Evolutionary conservation across 2,888 invertebrate species (phyloP), one percentile per base, ranked within the genome.

Genomic region (Trissolcus japonicus): DNA sequence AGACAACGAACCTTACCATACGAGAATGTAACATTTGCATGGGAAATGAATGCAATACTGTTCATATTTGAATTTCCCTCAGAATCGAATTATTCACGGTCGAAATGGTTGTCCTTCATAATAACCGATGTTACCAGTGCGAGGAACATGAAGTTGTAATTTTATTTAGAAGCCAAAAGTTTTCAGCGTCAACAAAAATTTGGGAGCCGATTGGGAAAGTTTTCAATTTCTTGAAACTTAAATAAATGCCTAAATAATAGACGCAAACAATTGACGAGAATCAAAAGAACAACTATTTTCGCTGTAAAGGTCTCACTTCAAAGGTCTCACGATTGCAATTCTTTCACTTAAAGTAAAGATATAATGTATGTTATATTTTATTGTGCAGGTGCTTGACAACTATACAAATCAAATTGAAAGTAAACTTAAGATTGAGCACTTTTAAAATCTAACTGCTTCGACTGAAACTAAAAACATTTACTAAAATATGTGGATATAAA

Each of bases 21-120:
- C 77, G 69, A 73, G 77, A 77, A 77, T 77, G 77, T 77, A 77
- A 63, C 77, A 77, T 77, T 77, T 68, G 72, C 77, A 78, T 78
- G 77, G 77, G 69, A 78, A 74, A 78, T 78, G 73, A 78, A 74
- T 69, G 57, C 69, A 55, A 55, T 60, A 56, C 19, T 60, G 59
- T 59, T 72, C 60, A 68, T 77, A 77, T 72, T 68, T 68, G 72
- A 77, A 77, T 77, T 77, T 77, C 68, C 77, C 67, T 72, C 63
- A 60, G 63, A 63, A 72, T 68, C 59, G 59, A 67, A 72, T 77
- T 73, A 77, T 77, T 77, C 72, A 77, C 63, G 77, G 77, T 73
- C 72, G 77, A 67, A 63, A 77, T 73, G 60, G 50, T 55, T 68
- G 72, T 77, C 72, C 67, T 72, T 76, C 71, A 67, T 76, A 57